Evolutionary conservation across 2,888 invertebrate genomes (phyloP).

Genomic region (Folsomia candida): DNA sequence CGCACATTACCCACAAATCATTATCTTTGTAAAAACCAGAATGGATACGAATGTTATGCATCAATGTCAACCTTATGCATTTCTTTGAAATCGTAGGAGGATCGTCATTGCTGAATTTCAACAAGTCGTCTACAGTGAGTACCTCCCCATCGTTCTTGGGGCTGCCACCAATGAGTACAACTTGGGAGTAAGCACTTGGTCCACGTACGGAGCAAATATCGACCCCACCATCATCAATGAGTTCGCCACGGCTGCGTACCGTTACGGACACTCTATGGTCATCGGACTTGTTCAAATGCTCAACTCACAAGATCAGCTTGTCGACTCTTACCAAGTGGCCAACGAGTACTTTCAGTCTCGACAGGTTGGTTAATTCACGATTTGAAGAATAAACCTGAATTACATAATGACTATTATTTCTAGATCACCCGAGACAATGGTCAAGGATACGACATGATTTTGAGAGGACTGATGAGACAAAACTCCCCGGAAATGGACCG

Average conservation of each 20-base stretch:
- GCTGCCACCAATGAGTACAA: slow-evolving; percentile 33
- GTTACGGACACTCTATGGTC: slow-evolving; percentile 47
- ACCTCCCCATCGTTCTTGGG: slow-evolving; percentile 48
- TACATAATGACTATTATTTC: not conserved
- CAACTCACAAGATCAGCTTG: slow-evolving; percentile 2
- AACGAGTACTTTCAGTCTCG: slow-evolving; percentile 43
- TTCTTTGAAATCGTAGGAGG: slow-evolving; percentile 23
- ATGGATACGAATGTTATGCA: too few relatives aligned
- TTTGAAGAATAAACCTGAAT: not conserved
- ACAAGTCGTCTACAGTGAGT: slow-evolving; percentile 48
- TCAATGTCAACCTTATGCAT: too few relatives aligned
- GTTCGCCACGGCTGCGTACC: slow-evolving; percentile 50
- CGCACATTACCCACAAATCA: too few relatives aligned
- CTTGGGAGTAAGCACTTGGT: slow-evolving; percentile 8
- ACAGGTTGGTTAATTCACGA: too few relatives aligned
- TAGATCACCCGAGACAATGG: slow-evolving; percentile 40
- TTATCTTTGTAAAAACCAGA: too few relatives aligned
- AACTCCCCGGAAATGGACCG: slow-evolving; percentile 52
- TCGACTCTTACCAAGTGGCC: slow-evolving; percentile 31
- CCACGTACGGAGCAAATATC: slow-evolving; percentile 30
- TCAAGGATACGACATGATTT: slow-evolving; percentile 47
- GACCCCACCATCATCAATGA: slow-evolving; percentile 46
- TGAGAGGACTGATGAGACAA: slow-evolving; percentile 51
- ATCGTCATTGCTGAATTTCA: slow-evolving; percentile 45
- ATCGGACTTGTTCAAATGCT: slow-evolving; percentile 33